Base-by-base conservation (phyloP, 2,888 invertebrate genomes). In the Slavum lentiscoides region DNA sequence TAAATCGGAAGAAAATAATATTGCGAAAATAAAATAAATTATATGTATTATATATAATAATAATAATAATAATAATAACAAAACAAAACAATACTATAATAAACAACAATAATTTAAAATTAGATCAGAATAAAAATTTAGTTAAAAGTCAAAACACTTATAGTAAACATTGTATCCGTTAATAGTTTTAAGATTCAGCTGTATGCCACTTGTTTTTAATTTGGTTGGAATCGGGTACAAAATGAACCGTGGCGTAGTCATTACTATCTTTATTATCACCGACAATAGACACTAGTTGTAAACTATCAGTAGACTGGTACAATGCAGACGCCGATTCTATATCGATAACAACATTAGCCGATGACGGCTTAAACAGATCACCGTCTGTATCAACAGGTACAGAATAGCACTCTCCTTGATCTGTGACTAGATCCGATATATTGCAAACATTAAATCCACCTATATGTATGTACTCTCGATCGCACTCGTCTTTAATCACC, bases 391-490 rank as follows among this genome's bases (percentile, higher is more conserved):
- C 59, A 39, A n/a, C 13, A 6, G 62, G 53, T 23, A 19, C 8
- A 0, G 1, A 15, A 55, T 39, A 70, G 0, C 9, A 39, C 17
- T 37, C n/a, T 70, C 43, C 55, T 39, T 30, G 69, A 23, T 70
- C 70, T 4, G 69, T 39, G 9, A 64, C 70, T 13, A 80, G 21
- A n/a, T 80, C 70, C 0, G 77, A 64, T 53, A 80, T 64, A 70
- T 80, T 70, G 11, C 64, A 39, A 3, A 80, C 77, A 64, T 80
- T 70, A 21, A 80, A 80, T 8, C 77, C 77, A 19, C 77, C 77
- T 39, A 80, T 80, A 2, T 80, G 77, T 39, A 69, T 80, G 19
- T 80, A 80, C n/a, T 80, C 64, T 9, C 77, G 77, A 64, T 80
- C 43, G 8, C 70, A 80, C 8, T 80, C 77, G 39, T 70, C 70